These are phyloP conservation scores for Aplochiton taeniatus DNA, from an alignment of 2,797 vertebrate genomes.

Conservation along the genomic window DNA sequence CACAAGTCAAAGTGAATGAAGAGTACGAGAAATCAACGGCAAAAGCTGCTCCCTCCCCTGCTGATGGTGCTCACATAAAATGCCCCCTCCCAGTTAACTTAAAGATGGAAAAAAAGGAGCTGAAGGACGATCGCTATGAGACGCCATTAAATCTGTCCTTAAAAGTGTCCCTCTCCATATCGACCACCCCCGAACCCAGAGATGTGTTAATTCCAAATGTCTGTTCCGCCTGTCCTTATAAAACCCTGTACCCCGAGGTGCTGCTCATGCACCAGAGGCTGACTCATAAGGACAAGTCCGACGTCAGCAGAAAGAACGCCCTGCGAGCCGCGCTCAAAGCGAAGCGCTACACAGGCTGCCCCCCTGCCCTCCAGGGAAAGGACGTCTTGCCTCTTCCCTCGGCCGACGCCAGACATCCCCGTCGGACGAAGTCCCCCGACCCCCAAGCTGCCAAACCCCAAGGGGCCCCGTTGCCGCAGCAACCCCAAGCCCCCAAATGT, in stretches of 20 bases:
- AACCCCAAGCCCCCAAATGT: slow-evolving; percentile 50
- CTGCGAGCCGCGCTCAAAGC: slow-evolving; percentile 40
- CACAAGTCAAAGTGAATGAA: slow-evolving; percentile 48
- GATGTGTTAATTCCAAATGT: slow-evolving; percentile 67
- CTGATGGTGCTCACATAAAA: slow-evolving; percentile 32
- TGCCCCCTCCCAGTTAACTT: slow-evolving; percentile 46
- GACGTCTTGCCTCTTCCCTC: slow-evolving; percentile 81
- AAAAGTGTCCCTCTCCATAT: slow-evolving; percentile 68
- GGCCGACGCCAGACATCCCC: slow-evolving; percentile 57
- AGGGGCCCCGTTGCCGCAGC: slow-evolving; percentile 49
- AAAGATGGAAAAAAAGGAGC: slow-evolving; percentile 65
- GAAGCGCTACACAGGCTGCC: slow-evolving; percentile 88
- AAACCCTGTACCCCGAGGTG: slow-evolving; percentile 92
- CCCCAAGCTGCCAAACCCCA: slow-evolving; percentile 65
- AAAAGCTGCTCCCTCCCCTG: slow-evolving; percentile 32
- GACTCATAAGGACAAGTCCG: slow-evolving; percentile 83
- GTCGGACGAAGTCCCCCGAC: slow-evolving; percentile 74
- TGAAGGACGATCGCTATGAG: slow-evolving; percentile 62
- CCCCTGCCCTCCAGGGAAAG: slow-evolving; percentile 86
- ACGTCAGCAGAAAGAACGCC: slow-evolving; percentile 50
- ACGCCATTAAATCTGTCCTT: slow-evolving; percentile 85
- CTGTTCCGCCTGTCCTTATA: slow-evolving; percentile 86
- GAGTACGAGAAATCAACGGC: slow-evolving; percentile 53
- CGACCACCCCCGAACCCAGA: slow-evolving; percentile 66
- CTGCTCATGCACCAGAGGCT: slow-evolving; percentile 89